Evolutionary conservation across 1,140 invertebrate species (phyloP).

Genomic region (Fopius arisanus): DNA sequence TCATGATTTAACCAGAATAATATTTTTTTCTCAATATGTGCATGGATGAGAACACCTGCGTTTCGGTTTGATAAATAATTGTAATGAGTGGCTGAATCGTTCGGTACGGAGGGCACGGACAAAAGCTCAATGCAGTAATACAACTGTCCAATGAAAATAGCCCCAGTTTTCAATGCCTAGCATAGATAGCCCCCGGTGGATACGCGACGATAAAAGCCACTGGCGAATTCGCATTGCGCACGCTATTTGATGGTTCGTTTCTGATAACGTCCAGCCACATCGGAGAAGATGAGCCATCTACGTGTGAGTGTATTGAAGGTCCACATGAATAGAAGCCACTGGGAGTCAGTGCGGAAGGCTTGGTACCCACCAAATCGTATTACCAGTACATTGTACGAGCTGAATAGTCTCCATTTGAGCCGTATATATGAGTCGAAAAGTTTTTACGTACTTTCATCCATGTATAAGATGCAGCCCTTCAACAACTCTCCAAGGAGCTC

Average conservation of each 20-base stretch:
- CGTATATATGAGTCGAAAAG: neutral
- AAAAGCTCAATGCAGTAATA: neutral
- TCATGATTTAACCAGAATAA: too few relatives aligned
- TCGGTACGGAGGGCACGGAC: neutral
- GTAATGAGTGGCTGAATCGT: neutral
- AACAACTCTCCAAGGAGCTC: neutral
- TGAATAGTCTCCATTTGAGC: slow-evolving; percentile 58
- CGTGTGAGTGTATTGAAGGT: neutral
- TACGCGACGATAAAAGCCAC: neutral
- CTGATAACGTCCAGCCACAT: neutral
- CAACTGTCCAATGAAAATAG: neutral
- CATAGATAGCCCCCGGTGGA: neutral
- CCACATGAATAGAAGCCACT: neutral
- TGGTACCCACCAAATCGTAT: slow-evolving; percentile 55
- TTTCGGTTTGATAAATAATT: neutral
- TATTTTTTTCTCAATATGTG: too few relatives aligned
- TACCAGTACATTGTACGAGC: slow-evolving; percentile 60
- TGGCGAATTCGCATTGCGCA: neutral
- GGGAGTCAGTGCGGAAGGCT: slow-evolving; percentile 4
- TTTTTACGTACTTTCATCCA: neutral
- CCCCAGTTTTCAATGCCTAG: neutral
- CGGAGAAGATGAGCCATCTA: neutral
- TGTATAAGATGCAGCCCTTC: neutral
- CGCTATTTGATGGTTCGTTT: neutral
- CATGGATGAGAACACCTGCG: too few relatives aligned